These are phyloP conservation scores for Drosophila nigritarsus DNA, from an alignment of 2,888 invertebrate species.

Conservation along the genomic window DNA sequence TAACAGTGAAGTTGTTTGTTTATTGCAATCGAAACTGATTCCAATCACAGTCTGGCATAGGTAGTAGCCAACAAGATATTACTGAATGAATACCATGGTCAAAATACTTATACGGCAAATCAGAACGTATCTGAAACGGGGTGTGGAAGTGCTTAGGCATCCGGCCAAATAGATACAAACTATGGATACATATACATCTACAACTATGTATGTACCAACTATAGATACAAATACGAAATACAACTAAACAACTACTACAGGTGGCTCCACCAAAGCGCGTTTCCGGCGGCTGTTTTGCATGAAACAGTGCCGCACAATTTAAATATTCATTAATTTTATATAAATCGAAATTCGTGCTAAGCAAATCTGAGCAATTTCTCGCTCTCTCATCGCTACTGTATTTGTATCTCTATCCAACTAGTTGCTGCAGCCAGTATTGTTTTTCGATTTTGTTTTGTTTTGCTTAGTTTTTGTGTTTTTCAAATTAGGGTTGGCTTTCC, in stretches of 20 bases:
- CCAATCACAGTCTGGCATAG: constrained; percentile 14
- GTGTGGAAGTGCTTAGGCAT: constrained; percentile 55
- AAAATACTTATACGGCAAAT: constrained; percentile 38
- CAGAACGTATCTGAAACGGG: constrained; percentile 23
- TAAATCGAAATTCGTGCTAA: constrained; percentile 66
- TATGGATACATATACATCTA: background rate
- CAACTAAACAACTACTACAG: constrained; percentile 46
- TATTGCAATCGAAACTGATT: constrained; percentile 62
- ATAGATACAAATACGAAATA: background rate
- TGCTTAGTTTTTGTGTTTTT: constrained; percentile 19
- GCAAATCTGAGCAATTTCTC: constrained; percentile 42
- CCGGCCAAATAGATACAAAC: constrained; percentile 44
- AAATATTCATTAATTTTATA: constrained; percentile 79
- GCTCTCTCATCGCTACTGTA: constrained; percentile 55
- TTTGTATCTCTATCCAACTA: constrained; percentile 22
- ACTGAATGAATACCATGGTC: constrained; percentile 43
- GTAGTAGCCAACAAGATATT: background rate
- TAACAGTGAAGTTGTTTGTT: constrained; percentile 70
- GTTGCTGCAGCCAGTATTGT: constrained; percentile 13
- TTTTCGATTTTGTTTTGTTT: constrained; percentile 45
- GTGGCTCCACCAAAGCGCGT: constrained; percentile 75
- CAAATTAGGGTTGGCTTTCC: constrained; percentile 54
- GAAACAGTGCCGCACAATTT: constrained; percentile 65
- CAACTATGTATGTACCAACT: background rate
- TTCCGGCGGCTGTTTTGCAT: constrained; percentile 71